Evolutionary conservation across 2,113 vertebrate genomes (phyloP).

Genomic region (Hassar affinis): DNA sequence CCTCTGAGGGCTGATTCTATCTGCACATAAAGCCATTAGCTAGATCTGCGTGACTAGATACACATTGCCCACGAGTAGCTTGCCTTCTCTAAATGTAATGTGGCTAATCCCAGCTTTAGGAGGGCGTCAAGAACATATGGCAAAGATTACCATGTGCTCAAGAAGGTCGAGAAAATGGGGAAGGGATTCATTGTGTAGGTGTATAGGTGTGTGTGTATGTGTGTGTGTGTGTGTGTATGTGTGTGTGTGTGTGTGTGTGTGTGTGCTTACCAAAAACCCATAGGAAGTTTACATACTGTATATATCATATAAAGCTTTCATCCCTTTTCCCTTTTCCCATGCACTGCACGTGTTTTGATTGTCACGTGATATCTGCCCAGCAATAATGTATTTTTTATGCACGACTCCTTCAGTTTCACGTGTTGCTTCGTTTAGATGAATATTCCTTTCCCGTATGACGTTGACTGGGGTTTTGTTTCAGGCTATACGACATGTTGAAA

Average conservation of each 20-base stretch:
- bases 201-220: slow-evolving; percentile 66
- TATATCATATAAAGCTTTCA: neutral
- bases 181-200: neutral
- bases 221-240: slow-evolving; percentile 57
- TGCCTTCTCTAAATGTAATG: slow-evolving; percentile 59
- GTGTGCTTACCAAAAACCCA: neutral
- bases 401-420: neutral
- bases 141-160: slow-evolving; percentile 10
- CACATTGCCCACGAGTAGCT: slow-evolving; percentile 59
- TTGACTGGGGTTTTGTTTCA: neutral
- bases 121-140: slow-evolving; percentile 24
- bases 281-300: neutral
- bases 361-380: neutral
- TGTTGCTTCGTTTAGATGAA: neutral
- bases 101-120: slow-evolving; percentile 57
- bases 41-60: slow-evolving; percentile 57
- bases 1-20: slow-evolving; percentile 69
- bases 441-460: neutral
- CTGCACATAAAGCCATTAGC: slow-evolving; percentile 69
- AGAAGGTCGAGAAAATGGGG: neutral
- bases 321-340: neutral
- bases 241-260: slow-evolving; percentile 67
- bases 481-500: neutral
- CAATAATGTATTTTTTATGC: neutral
- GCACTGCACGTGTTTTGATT: neutral